Evolutionary conservation across 2,113 vertebrate genomes (phyloP).

Genomic region (Neotoma lepida): DNA sequence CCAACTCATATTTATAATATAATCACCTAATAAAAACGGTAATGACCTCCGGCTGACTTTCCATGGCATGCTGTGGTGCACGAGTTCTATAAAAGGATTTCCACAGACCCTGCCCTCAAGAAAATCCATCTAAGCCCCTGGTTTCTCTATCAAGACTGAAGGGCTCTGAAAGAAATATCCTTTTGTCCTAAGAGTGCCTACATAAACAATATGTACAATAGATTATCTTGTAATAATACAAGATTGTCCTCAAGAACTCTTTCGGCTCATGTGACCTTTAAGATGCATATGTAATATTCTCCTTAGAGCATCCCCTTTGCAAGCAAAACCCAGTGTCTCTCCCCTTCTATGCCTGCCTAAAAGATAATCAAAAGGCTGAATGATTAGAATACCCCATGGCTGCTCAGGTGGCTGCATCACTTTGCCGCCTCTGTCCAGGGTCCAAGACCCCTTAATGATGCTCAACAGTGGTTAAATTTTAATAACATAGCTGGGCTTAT

Average conservation of each 20-base stretch:
- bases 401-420: slow-evolving; percentile 51
- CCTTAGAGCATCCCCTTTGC: slow-evolving; percentile 17
- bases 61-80: not conserved
- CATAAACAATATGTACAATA: not conserved
- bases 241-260: slow-evolving; percentile 66
- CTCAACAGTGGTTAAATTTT: slow-evolving; percentile 68
- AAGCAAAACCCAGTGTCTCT: slow-evolving; percentile 68
- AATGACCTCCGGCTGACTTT: slow-evolving; percentile 64
- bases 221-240: slow-evolving; percentile 53
- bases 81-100: slow-evolving; percentile 56
- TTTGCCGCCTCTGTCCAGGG: not conserved
- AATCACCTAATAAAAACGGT: slow-evolving; percentile 68
- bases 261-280: slow-evolving; percentile 74
- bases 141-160: slow-evolving; percentile 40
- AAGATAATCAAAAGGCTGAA: slow-evolving; percentile 80
- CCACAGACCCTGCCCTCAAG: slow-evolving; percentile 61
- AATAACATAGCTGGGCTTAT: slow-evolving; percentile 41
- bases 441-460: not conserved
- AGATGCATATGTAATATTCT: slow-evolving; percentile 51
- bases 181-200: slow-evolving; percentile 53
- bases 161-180: slow-evolving; percentile 29
- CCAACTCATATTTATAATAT: slow-evolving; percentile 59
- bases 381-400: slow-evolving; percentile 57
- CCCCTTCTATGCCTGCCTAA: slow-evolving; percentile 60
- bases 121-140: slow-evolving; percentile 54